phyloP scores from a whole-genome alignment of 2,797 vertebrate genomes.

The Presbytis comata region DNA sequence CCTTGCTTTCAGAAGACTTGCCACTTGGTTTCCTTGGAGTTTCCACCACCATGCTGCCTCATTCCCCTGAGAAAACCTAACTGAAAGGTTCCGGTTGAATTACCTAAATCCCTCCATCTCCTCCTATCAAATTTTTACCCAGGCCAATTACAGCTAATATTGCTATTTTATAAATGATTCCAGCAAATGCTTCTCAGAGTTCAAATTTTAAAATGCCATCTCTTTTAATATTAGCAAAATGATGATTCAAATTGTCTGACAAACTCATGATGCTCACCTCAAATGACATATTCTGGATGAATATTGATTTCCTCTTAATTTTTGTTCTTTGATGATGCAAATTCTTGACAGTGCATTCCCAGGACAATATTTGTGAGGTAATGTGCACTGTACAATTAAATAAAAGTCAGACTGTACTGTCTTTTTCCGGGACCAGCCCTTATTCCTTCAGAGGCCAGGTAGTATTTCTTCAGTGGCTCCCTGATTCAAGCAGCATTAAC shows the following conservation, averaged over 20 bases:
- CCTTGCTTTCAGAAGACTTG: background rate
- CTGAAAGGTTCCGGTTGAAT: background rate
- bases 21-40: background rate
- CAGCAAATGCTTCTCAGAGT: background rate
- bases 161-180: conserved; percentile 32
- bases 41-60: background rate
- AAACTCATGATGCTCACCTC: conserved; percentile 17
- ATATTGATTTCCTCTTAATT: conserved; percentile 48
- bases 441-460: background rate
- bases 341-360: conserved; percentile 6
- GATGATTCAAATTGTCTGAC: background rate
- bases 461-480: background rate
- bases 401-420: background rate
- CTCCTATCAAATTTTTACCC: background rate
- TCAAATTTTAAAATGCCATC: conserved; percentile 33
- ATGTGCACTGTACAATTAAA: background rate
- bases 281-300: conserved; percentile 13
- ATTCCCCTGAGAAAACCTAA: background rate
- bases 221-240: conserved; percentile 43
- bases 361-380: conserved; percentile 10
- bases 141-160: background rate
- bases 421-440: background rate
- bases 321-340: conserved; percentile 19
- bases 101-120: background rate
- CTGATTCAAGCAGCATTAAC: background rate